Evolutionary conservation across 2,113 vertebrate genomes (phyloP), one percentile per base, ranked within the genome.

Genomic region (Cranoglanis bouderius): DNA sequence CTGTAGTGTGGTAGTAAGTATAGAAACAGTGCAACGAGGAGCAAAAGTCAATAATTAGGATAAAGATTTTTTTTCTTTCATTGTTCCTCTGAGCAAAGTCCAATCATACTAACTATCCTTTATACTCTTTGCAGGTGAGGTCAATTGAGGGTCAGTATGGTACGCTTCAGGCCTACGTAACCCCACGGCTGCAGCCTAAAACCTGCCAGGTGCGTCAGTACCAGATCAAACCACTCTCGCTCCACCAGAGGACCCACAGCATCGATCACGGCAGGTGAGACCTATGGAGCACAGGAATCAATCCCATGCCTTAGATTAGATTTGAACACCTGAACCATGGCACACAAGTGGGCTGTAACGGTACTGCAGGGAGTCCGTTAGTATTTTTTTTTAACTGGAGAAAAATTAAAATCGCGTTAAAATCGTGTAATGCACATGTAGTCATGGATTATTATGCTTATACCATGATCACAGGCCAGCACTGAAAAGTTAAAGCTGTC

Each of bases 91-190:
- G 26, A 29, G 29, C 10, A 9, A 65, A 65, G 61, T 65, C 32
- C 13, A 57, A 21, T 10, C 46, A 63, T 6, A 46, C 43, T 24
- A 75, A 78, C 19, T 51, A 13, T 24, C 1, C 1, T 38, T 38
- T 35, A 7, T 19, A 26, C 80, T 38, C 4, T 82, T 59, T 61
- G 55, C 55, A 99, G 98, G 95, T 99, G 92, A 96, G 98, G 35
- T 99, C 98, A 0, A 99, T 99, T 9, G 98, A 99, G 95, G 98
- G 98, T 49, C 98, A 99, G 90, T 99, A 98, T 1, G 98, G 98
- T 65, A 99, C 95, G 8, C 96, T 99, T 80, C 98, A 98, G 92
- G 98, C 97, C 0, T 99, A 99, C 29, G 91, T 99, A 84, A 99
- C 98, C 24, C 98, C 98, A 35, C 96, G 98, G 92, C 96, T 99